A percentile compares a stretch with the other conserved stretches of the same genome.
These are phyloP conservation scores for Pinctada fucata DNA, from an alignment of 2,888 invertebrate genomes.

Conservation along the genomic window DNA sequence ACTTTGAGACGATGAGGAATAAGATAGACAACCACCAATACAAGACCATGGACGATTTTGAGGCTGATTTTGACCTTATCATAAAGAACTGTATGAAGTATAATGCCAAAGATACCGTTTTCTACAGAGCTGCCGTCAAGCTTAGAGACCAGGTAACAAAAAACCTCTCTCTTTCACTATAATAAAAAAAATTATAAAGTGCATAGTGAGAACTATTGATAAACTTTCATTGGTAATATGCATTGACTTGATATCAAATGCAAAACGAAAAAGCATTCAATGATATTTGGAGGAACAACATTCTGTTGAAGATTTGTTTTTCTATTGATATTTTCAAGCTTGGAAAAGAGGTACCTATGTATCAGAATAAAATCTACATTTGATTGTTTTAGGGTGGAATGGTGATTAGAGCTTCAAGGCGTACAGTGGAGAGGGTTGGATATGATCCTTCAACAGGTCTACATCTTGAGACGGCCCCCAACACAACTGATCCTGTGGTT, in stretches of 20 bases:
- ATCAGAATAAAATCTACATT: too few relatives aligned
- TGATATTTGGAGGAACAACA: too few relatives aligned
- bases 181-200: background rate
- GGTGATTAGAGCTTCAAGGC: slow-evolving; percentile 87
- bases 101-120: slow-evolving; percentile 96
- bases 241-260: too few relatives aligned
- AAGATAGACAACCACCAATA: slow-evolving; percentile 78
- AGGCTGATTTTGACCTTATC: slow-evolving; percentile 95
- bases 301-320: too few relatives aligned
- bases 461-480: slow-evolving; percentile 60
- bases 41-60: slow-evolving; percentile 84
- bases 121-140: slow-evolving; percentile 91
- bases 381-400: slow-evolving; percentile 82
- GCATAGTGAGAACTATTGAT: too few relatives aligned
- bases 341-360: too few relatives aligned
- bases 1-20: slow-evolving; percentile 89
- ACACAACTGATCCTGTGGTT: slow-evolving; percentile 74
- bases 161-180: background rate
- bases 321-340: too few relatives aligned
- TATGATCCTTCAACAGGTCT: slow-evolving; percentile 79
- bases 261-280: too few relatives aligned
- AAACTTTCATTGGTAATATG: background rate
- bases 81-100: slow-evolving; percentile 96
- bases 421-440: slow-evolving; percentile 84
- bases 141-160: slow-evolving; percentile 85